These are phyloP conservation scores for Chlamydotis undulata DNA, from an alignment of 2,113 vertebrate species.

Conservation along the genomic window DNA sequence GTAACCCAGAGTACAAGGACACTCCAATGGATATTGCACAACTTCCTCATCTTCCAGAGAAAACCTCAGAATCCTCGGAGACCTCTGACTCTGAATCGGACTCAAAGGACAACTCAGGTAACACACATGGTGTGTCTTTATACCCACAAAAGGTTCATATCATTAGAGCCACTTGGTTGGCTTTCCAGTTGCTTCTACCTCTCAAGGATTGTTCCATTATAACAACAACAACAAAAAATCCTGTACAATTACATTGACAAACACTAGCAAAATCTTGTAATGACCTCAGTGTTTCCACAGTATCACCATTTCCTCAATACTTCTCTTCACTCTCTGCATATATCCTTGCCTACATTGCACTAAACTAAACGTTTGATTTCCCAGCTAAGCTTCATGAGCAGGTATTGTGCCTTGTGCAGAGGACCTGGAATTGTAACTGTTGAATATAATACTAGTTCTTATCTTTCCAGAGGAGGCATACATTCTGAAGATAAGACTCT, in stretches of 20 bases:
- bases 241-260: neutral
- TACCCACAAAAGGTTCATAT: neutral
- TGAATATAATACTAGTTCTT: neutral
- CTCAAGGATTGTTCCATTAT: neutral
- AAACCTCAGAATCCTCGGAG: constrained; percentile 94
- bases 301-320: neutral
- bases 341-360: neutral
- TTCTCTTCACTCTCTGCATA: neutral
- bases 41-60: constrained; percentile 94
- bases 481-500: neutral
- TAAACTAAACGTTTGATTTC: neutral
- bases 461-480: neutral
- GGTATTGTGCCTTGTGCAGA: neutral
- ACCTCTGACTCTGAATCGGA: constrained; percentile 97
- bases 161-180: neutral
- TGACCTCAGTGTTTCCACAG: neutral
- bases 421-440: neutral
- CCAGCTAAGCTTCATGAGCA: neutral
- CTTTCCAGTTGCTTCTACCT: neutral
- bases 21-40: constrained; percentile 96
- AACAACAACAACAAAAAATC: neutral
- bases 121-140: neutral
- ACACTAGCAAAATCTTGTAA: neutral
- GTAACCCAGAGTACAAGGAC: constrained; percentile 95
- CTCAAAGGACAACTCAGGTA: constrained; percentile 98